Evolutionary conservation across 2,113 vertebrate species (phyloP).

Genomic region (Crypturellus undulatus): DNA sequence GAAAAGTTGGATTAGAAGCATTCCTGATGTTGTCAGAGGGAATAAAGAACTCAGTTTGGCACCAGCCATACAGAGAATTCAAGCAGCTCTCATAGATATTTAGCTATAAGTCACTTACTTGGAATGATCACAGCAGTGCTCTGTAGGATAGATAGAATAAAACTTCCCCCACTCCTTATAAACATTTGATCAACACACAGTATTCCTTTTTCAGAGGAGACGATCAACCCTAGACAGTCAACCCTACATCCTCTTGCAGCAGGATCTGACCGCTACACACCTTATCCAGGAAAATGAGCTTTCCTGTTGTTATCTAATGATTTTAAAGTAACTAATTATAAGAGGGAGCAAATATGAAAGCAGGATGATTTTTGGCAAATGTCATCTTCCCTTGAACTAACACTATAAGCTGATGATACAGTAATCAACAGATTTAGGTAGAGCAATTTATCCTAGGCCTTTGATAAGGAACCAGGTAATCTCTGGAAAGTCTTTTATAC

Average conservation of each 20-base stretch:
- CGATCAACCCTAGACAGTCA: neutral
- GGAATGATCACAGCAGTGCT: neutral
- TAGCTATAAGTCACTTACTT: neutral
- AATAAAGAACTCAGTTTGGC: neutral
- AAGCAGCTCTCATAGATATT: neutral
- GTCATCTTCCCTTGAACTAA: neutral
- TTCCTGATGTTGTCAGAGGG: neutral
- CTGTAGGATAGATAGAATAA: neutral
- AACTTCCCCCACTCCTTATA: neutral
- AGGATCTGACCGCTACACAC: neutral
- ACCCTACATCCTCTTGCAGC: neutral
- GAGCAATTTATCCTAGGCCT: neutral
- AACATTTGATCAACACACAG: neutral
- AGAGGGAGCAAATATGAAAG: neutral
- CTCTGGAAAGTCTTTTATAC: neutral
- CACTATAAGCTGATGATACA: neutral
- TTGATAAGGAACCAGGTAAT: neutral
- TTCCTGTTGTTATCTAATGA: neutral
- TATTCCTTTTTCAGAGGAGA: neutral
- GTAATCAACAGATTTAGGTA: neutral
- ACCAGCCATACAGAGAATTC: neutral
- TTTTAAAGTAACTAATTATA: neutral
- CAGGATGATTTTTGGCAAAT: neutral
- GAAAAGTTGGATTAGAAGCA: conserved; percentile 4
- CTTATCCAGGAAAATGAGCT: neutral